Evolutionary conservation across 2,888 invertebrate genomes (phyloP), one percentile per base, ranked within the genome.

Genomic region (Agonum fuliginosum): DNA sequence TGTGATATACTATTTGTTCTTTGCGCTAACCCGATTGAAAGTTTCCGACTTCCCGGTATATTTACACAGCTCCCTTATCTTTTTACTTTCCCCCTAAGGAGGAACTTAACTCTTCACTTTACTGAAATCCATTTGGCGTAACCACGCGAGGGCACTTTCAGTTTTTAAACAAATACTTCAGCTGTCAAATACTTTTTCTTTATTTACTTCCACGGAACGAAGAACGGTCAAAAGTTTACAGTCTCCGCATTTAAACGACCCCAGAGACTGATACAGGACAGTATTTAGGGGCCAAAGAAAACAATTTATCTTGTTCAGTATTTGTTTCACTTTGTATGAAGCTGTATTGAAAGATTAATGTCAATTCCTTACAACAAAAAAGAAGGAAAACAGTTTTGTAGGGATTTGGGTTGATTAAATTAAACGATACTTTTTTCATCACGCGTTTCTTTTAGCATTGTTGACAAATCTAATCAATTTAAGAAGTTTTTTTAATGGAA

Each of bases 131-230:
- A 67, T 75, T 75, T 65, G 65, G 20, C 19, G 54, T 34, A 75
- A 34, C 48, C 75, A 48, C 75, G 67, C 24, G 75, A 75, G 75
- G 24, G 67, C 75, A 75, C 67, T 75, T 75, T 75, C 75, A 65
- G 75, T 75, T 75, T 75, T 75, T 65, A 67, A 67, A 75, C 75
- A 75, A 75, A 75, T 75, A 75, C 65, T 75, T 67, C 48, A 67
- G 46, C 51, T 67, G 75, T 74, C 74, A 74, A 72, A 72, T 72
- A 72, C 54, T 72, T 72, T 34, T 54, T 46, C 75, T 67, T 75
- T 75, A 75, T 75, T 75, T 75, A 67, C 67, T 75, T 65, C 37
- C 19, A 0, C 10, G 10, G 51, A 43, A 46, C 12, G 46, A 48
- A 51, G 24, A 54, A 37, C 54, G 54, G 54, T 72, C 37, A 72